These are phyloP conservation scores for Drosophila kohkoa DNA, from an alignment of 1,140 invertebrate species.

Conservation along the genomic window DNA sequence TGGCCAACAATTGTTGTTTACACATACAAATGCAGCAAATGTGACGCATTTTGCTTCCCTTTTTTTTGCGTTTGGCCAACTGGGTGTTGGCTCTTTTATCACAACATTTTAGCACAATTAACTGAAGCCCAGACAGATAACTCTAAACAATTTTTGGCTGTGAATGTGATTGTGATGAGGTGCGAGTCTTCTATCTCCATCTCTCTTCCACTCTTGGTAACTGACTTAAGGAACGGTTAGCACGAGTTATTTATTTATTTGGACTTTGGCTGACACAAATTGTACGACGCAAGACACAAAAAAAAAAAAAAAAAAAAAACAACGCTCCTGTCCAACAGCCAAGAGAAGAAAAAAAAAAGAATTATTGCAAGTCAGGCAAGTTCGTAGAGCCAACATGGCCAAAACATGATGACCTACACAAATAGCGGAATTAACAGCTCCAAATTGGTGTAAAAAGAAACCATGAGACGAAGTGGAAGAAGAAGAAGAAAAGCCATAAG, in stretches of 20 bases:
- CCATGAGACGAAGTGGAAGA: neutral
- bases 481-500: neutral
- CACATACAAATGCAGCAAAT: conserved; percentile 18
- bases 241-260: conserved; percentile 38
- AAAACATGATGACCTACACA: conserved; percentile 49
- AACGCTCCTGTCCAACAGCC: neutral
- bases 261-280: conserved; percentile 41
- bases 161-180: conserved; percentile 10
- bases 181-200: neutral
- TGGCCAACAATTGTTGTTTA: conserved; percentile 32
- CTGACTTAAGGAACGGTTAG: conserved; percentile 15
- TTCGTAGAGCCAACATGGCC: conserved; percentile 27
- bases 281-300: conserved; percentile 22
- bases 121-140: conserved; percentile 29
- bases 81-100: conserved; percentile 41
- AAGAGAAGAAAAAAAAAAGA: neutral
- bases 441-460: conserved; percentile 26
- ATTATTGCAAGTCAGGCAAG: conserved; percentile 26
- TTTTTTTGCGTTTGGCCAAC: neutral
- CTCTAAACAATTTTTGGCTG: conserved; percentile 19
- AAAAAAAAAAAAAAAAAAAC: neutral
- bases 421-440: conserved; percentile 50
- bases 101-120: conserved; percentile 54
- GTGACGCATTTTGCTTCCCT: conserved; percentile 23
- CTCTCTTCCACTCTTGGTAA: neutral